A percentile compares a stretch with the other conserved stretches of the same genome.
phyloP scores from a whole-genome alignment of 2,113 vertebrate genomes.

The Phoxinus phoxinus region DNA sequence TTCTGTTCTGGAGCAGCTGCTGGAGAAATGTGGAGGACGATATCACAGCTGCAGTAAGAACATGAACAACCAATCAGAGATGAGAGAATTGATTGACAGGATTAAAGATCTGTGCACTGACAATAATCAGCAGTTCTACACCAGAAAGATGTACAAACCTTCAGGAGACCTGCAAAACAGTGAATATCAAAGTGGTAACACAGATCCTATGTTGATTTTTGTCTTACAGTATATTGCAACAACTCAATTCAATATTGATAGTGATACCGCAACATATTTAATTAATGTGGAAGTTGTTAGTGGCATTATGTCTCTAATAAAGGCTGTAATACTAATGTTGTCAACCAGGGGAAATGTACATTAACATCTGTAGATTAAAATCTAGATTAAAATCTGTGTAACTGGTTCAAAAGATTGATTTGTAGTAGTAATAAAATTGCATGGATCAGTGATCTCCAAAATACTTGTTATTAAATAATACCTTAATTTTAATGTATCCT shows the following conservation, averaged over 20 bases:
- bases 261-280: background rate
- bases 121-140: constrained; percentile 10
- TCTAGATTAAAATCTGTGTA: no score
- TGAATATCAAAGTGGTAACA: background rate
- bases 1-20: background rate
- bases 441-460: background rate
- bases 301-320: background rate
- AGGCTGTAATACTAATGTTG: no score
- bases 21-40: constrained; percentile 34
- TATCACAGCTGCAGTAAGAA: constrained; percentile 32
- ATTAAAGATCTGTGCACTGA: background rate
- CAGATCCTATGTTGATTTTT: background rate
- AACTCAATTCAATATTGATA: background rate
- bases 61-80: constrained; percentile 41
- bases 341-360: no score
- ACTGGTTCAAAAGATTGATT: no score
- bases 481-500: background rate
- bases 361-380: no score
- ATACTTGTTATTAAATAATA: background rate
- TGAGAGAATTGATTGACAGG: accelerated
- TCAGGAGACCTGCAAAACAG: background rate
- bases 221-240: background rate
- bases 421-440: background rate
- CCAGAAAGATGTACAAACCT: background rate
- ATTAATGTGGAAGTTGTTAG: background rate